Base-by-base conservation (phyloP, 1,140 invertebrate species). In the Camponotus pennsylvanicus region DNA sequence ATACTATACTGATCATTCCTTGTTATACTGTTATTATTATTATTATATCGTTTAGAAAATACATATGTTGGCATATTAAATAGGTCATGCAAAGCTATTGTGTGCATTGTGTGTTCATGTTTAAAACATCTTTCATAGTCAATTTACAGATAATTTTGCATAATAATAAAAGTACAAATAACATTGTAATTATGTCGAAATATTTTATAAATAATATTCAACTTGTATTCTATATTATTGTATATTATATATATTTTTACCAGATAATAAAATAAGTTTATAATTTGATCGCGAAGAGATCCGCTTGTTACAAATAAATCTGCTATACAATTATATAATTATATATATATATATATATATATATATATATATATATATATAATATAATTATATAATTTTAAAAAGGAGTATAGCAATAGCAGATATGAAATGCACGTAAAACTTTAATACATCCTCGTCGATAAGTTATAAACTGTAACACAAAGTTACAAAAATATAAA, bases 21-120 rank as follows among this genome's bases (percentile, higher is more conserved):
- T 42, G 6, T 42, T 42, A 42, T 42, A 42, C 40, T 42, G 40
- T 8, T 42, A 27, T 70, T n/a, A 9, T 3, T 52, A 52, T 42
- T 7, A 55, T 70, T 49, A 70, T 8, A 15, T 8, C n/a, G 32
- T 55, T 71, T 71, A 71, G 27, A 55, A 32, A 71, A 55, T 71
- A 27, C 37, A 11, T 45, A 45, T 45, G 8, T 11, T 45, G 42
- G 2, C 9, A 45, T 52, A 52, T 52, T 18, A 52, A 52, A 18
- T 52, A 52, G 5, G 5, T 52, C 49, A 4, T 52, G 49, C 49
- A 52, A 52, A 52, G 13, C 15, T 18, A 9, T 45, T 45, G 42
- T 11, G 2, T 11, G 11, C 8, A 2, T 45, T 45, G 42, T 45
- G 15, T 3, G 7, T 42, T 21, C 1, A n/a, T 11, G 7, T 69